Evolutionary conservation across 2,797 vertebrate genomes (phyloP).

Genomic region (Tachyglossus aculeatus): DNA sequence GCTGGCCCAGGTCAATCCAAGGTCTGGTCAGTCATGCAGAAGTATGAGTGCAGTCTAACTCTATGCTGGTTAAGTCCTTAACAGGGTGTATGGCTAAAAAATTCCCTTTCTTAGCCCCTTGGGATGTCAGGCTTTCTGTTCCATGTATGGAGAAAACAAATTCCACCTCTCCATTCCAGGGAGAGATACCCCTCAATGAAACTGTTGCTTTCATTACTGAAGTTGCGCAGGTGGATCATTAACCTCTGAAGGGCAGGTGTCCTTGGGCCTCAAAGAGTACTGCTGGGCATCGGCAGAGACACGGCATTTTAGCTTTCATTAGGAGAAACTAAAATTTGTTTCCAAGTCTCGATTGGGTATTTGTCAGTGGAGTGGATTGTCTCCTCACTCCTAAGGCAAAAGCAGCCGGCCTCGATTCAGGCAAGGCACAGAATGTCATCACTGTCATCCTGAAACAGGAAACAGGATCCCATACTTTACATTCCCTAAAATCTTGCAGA

Average conservation of each 20-base stretch:
- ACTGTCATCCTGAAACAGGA: constrained; percentile 44
- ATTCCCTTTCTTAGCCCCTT: background rate
- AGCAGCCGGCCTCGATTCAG: constrained; percentile 37
- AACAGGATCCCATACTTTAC: constrained; percentile 16
- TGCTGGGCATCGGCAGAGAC: constrained; percentile 47
- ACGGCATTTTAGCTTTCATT: too few relatives aligned
- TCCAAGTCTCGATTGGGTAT: constrained; percentile 54
- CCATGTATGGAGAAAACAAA: background rate
- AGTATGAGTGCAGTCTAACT: background rate
- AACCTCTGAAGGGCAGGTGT: constrained; percentile 46
- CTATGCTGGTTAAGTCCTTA: background rate
- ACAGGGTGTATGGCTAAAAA: background rate
- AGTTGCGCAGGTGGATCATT: constrained; percentile 34
- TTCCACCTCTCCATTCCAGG: background rate
- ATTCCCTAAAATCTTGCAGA: background rate
- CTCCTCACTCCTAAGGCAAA: constrained; percentile 52
- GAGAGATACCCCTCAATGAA: constrained; percentile 14
- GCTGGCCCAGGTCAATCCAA: constrained; percentile 8
- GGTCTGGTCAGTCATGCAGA: background rate
- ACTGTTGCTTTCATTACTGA: constrained; percentile 37
- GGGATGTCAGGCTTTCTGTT: background rate
- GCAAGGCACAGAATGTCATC: constrained; percentile 53
- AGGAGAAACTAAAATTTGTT: too few relatives aligned
- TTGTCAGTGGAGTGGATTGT: constrained; percentile 58
- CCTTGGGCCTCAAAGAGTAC: constrained; percentile 39